Conservation (phyloP, 2,888 invertebrate species). For the Nomada hirtipes region DNA sequence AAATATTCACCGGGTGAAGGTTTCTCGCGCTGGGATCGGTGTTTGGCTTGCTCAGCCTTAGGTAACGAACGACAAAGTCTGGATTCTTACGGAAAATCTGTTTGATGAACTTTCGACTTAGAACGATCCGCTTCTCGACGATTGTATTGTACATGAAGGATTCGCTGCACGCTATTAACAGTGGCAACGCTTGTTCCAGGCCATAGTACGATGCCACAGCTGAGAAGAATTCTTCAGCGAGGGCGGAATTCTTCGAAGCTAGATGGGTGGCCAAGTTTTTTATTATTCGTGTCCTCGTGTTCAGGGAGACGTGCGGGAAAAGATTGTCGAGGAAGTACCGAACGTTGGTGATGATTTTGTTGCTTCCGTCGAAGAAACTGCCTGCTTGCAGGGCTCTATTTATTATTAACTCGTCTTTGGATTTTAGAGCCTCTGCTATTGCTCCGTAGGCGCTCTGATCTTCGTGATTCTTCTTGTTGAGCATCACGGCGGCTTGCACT, state of each 20-base stretch:
- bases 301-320: conserved; percentile 73
- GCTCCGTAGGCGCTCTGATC: conserved; percentile 45
- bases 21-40: neutral
- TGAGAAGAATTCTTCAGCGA: conserved; percentile 77
- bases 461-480: conserved; percentile 37
- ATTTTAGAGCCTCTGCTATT: conserved; percentile 76
- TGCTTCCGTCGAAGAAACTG: conserved; percentile 77
- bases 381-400: conserved; percentile 73
- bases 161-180: conserved; percentile 76
- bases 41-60: conserved; percentile 64
- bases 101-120: conserved; percentile 54
- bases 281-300: conserved; percentile 73
- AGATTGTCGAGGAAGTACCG: conserved; percentile 73
- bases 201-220: conserved; percentile 66
- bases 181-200: conserved; percentile 66
- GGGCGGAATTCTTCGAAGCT: conserved; percentile 24
- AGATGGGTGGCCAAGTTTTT: conserved; percentile 71
- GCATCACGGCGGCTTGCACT: conserved; percentile 71
- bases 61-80: conserved; percentile 73
- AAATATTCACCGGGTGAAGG: conserved; percentile 31
- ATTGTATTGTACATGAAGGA: conserved; percentile 67
- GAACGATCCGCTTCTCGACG: conserved; percentile 46
- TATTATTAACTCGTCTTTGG: conserved; percentile 74
- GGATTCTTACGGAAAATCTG: conserved; percentile 71
- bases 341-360: conserved; percentile 66